These are phyloP conservation scores for Labeo calbasu DNA, from an alignment of 2,797 vertebrate genomes.

Conservation along the genomic window DNA sequence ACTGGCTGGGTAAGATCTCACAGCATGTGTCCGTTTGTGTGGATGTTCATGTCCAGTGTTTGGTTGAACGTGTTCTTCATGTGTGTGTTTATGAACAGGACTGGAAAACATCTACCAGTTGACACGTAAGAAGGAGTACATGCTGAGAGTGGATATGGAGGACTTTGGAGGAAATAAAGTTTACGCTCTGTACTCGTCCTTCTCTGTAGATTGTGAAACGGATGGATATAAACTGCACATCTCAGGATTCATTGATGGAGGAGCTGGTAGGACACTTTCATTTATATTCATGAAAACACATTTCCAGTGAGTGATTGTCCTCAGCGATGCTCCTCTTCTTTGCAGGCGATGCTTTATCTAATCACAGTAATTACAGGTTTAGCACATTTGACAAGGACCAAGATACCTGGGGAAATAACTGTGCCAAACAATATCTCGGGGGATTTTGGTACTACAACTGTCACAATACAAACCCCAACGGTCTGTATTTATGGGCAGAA, in stretches of 20 bases:
- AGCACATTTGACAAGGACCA: slow-evolving; percentile 67
- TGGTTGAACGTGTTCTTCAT: background rate
- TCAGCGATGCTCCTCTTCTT: slow-evolving; percentile 1
- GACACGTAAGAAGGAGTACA: slow-evolving; percentile 59
- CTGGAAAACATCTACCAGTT: slow-evolving; percentile 67
- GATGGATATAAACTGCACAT: slow-evolving; percentile 62
- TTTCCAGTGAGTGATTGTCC: background rate
- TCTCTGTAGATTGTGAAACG: slow-evolving; percentile 59
- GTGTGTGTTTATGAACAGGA: slow-evolving; percentile 25
- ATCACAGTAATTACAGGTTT: slow-evolving; percentile 60
- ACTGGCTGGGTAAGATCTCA: slow-evolving; percentile 17
- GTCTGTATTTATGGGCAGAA: background rate
- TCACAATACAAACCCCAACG: background rate
- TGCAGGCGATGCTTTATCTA: slow-evolving; percentile 56
- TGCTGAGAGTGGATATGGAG: slow-evolving; percentile 66
- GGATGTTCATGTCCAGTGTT: background rate
- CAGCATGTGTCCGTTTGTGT: background rate
- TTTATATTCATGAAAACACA: background rate
- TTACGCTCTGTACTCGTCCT: slow-evolving; percentile 56
- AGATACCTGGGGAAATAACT: slow-evolving; percentile 41
- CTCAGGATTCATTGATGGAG: slow-evolving; percentile 59
- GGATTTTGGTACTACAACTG: background rate
- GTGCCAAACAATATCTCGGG: slow-evolving; percentile 43
- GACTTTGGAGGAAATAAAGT: slow-evolving; percentile 51
- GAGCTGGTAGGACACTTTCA: slow-evolving; percentile 58